Base-by-base conservation (phyloP, 2,113 vertebrate species). In the Dicaeum eximium region DNA sequence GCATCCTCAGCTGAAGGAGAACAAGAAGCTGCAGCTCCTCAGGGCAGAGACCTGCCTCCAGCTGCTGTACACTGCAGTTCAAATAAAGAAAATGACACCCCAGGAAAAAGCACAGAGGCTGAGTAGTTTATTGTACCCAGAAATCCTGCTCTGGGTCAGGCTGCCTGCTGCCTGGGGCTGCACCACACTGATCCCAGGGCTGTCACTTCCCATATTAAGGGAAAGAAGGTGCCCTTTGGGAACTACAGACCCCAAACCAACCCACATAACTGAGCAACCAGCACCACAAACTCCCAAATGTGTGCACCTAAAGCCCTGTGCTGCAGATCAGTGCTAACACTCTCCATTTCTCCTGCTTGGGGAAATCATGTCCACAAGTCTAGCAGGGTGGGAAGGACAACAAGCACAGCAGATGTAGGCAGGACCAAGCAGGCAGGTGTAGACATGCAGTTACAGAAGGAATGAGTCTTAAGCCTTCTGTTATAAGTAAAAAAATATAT, bases 1-100 rank as follows among this genome's bases (percentile, higher is more conserved):
- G 31, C 6, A 2, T 27, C 9, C 33, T 87, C 69, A 56, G 42
- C 45, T 70, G 60, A 31, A 66, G 17, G 21, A 64, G 13, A 37
- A 65, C 0, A 0, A 69, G 44, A 57, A 48, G 31, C 78, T 81
- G 47, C 30, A 56, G 25, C 27, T 62, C 20, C 69, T 66, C 5
- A 2, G 40, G 22, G 19, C 72, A 56, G 9, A 77, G 67, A 60
- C 21, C 37, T 22, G 37, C n/a, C 50, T 60, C 53, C 72, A 65
- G 15, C 28, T 45, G 11, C 61, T 0, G 0, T 4, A 45, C 10
- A 48, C 25, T 3, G 2, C 3, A 3, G 4, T 35, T 73, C 51
- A 54, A 61, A 58, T 0, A 5, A 83, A 83, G 28, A 13, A 66
- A 30, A 62, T 0, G 0, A 57, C 4, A 6, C 7, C 19, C 18